Base-by-base conservation (phyloP, 2,888 invertebrate genomes). In the Caenorhabditis parvicauda region DNA sequence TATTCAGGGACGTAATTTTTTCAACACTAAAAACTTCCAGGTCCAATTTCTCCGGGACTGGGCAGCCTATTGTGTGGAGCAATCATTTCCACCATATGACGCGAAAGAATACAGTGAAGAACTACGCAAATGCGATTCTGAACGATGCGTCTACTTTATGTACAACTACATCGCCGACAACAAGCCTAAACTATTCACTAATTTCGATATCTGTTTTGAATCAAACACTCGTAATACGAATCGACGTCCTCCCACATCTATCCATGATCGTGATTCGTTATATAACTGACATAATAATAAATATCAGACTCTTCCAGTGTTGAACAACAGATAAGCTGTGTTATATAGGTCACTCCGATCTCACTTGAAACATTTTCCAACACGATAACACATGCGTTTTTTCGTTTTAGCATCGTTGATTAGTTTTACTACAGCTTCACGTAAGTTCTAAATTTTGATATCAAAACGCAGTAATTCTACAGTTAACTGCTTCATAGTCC, bases 121-220 rank as follows among this genome's bases (percentile, higher is more conserved):
- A 39, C 59, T 64, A 14, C 47, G 68, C 29, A 64, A 68, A 28
- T 68, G 68, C n/a, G 63, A 63, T 25, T 56, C 62, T 0, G 62
- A 68, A 25, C 42, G 60, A 27, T 68, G 68, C 38, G 60, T 65
- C 22, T 63, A 54, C 44, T 55, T 54, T 39, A 68, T 68, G 59
- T 68, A 68, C 58, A 64, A 64, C 43, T 63, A 63, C 43, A 48
- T 68, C 14, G 59, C 68, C 37, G 62, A 60, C 32, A 50, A 54
- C 25, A 24, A 54, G 3, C 62, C 61, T 2, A 55, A 64, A 19
- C 28, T 50, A 14, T 68, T 63, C 28, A 28, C 29, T 2, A 45
- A 57, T 4, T 68, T 62, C 22, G 68, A 68, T 32, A 49, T 68
- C 9, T 68, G 68, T 28, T 68, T 63, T 25, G 68, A 68, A 41